Evolutionary conservation across 2,113 vertebrate genomes (phyloP), one percentile per base, ranked within the genome.

Genomic region (Otocyon megalotis): DNA sequence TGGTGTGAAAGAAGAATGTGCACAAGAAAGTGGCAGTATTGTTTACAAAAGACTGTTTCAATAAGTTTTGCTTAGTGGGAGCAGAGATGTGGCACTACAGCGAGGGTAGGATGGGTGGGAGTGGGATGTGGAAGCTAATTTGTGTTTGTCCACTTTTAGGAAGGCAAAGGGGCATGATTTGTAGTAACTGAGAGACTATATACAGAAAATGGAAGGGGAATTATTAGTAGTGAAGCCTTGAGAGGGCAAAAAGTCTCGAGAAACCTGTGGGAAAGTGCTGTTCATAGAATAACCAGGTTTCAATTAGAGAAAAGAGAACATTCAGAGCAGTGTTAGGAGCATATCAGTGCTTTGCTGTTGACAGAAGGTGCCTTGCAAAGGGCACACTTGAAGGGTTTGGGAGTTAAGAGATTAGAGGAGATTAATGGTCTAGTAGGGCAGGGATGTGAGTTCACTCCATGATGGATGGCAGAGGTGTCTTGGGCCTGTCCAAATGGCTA

Each of bases 391-490:
- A 93, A 88, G 92, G 83, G 63, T 50, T 82, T 84, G 62, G 63
- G 79, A 96, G 80, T 96, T 92, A 96, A 93, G 63, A 90, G 96
- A 88, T 97, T 97, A 95, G 84, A 85, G n/a, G 89, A 98, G 95
- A 97, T 96, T 97, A 96, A 97, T 96, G 79, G 83, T 43, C 43
- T 43, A 43, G 0, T 8, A 80, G 74, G 30, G 43, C 81, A 84
- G 84, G 67, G 69, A 93, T 56, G 56, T 2, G 22, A 93, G 54
- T 88, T 92, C 83, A 62, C 37, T 69, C 11, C 24, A 69, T 92
- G 90, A 97, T 16, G 19, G 92, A 93, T 95, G 87, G 65, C 50
- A 56, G 79, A 13, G 9, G n/a, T 35, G 17, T 85, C 69, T 17
- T 28, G 58, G 77, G 63, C 28, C 15, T 81, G 30, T 93, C 58